Base-by-base conservation (phyloP, 2,113 vertebrate genomes). In the Odobenus rosmarus region DNA sequence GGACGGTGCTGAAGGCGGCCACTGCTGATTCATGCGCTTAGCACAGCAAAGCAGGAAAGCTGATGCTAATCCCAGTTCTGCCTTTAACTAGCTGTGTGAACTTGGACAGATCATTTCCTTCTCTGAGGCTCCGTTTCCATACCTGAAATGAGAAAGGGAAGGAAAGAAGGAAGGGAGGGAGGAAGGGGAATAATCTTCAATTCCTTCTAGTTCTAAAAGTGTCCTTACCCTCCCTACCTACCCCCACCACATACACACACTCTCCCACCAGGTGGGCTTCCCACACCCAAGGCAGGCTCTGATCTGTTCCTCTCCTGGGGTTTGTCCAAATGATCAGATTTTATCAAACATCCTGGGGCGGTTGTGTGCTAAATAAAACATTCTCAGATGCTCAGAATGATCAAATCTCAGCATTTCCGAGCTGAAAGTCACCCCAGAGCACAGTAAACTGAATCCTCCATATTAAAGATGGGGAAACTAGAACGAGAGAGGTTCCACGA, bases 331-430 rank as follows among this genome's bases (percentile, higher is more conserved):
- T 91, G 90, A 97, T 97, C 76, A 98, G 96, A 94, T 97, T 93
- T 96, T 97, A 97, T 96, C 96, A 96, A 98, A 97, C 85, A 96
- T 97, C 98, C 96, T 95, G 96, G 96, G 85, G 82, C 93, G 96
- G 88, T 64, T 10, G 16, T 88, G 33, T 85, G 88, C 96, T 97
- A 97, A 97, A 95, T 90, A 92, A 95, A 97, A 96, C 95, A 95
- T 91, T 88, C 61, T 96, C 96, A 96, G 93, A 97, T 96, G 95
- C 85, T 90, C 64, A 96, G 93, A 95, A 88, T 96, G 69, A 96
- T 46, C 93, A 89, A 92, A 97, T 74, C 62, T 80, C 13, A 93
- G 89, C 51, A 62, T 90, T 88, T 97, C 76, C 16, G 53, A 88
- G 39, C 71, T 84, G 62, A 76, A 96, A 93, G 51, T 90, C 85